Base-by-base conservation (phyloP, 2,797 vertebrate species). In the Oryzias dopingdopingensis region DNA sequence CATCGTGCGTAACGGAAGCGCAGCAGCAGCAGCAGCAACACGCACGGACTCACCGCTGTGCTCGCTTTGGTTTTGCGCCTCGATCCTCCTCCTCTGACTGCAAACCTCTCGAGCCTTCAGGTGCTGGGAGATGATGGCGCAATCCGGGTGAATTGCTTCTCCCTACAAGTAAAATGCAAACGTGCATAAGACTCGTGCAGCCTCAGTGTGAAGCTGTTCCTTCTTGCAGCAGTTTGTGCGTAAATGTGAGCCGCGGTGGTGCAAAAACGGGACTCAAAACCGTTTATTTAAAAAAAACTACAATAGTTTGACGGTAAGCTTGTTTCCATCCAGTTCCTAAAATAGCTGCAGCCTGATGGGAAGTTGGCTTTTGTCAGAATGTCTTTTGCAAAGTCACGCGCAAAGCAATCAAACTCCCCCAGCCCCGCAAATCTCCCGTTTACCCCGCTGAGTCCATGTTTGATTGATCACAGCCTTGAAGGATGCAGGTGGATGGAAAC, bases 91-190 rank as follows among this genome's bases (percentile, higher is more conserved):
- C 45, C 62, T 87, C 81, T 84, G 83, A 54, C 70, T 74, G 52
- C 92, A 93, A 6, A 78, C 42, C 72, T 91, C 85, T 46, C 65
- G 83, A 58, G 88, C 87, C 80, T 76, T 85, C 69, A 83, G 87
- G 73, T 91, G 87, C 70, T 88, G 86, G 2, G 83, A 77, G 55
- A 92, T 84, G 60, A 93, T 91, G 72, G 85, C 90, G 65, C 92
- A 93, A 74, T 91, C 92, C 3, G 91, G 88, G 65, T 93, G 92
- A 43, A 92, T 92, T 0, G 83, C 82, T 29, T 78, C 76, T 22
- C 73, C 85, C 92, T 92, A 69, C 29, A 58, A 72, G 73, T 0
- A 64, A 14, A 37, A 70, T 57, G 74, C 48, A 73, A 63, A 14
- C 49, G 23, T 2, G 8, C 41, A 26, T 14, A 42, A 55, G 41